Evolutionary conservation across 2,113 vertebrate genomes (phyloP).

Genomic region (Pangasianodon hypophthalmus): DNA sequence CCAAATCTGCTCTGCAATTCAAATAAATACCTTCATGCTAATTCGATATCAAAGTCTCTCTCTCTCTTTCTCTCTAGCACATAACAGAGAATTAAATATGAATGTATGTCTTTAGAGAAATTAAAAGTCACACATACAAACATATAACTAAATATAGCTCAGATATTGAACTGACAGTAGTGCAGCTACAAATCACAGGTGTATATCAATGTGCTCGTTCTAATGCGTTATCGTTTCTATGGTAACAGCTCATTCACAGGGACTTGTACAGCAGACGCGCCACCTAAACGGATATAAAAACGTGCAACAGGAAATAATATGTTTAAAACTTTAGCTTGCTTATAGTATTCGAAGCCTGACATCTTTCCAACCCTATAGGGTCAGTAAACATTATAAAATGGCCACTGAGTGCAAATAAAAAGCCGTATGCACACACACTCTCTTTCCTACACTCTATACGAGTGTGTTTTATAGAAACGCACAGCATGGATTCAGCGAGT

Average conservation of each 20-base stretch:
- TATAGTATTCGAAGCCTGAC: neutral
- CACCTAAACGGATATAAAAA: no score
- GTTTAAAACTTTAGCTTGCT: neutral
- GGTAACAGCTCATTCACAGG: no score
- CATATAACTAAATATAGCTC: neutral
- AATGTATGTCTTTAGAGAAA: neutral
- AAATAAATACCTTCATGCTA: conserved; percentile 1
- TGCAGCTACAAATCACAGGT: neutral
- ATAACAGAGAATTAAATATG: neutral
- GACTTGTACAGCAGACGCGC: no score
- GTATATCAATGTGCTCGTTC: neutral
- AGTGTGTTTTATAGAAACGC: neutral
- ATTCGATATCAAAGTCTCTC: neutral
- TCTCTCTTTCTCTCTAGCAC: neutral
- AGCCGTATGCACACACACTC: no score
- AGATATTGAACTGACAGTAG: neutral
- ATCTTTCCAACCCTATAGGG: neutral
- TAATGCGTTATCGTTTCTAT: no score
- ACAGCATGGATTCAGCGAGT: neutral
- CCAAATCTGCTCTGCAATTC: neutral
- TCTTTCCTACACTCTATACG: neutral
- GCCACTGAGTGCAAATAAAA: neutral
- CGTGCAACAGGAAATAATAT: no score
- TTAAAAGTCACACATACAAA: neutral
- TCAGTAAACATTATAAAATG: neutral